These are phyloP conservation scores for Mallotus villosus DNA, from an alignment of 2,797 vertebrate species.

Conservation along the genomic window DNA sequence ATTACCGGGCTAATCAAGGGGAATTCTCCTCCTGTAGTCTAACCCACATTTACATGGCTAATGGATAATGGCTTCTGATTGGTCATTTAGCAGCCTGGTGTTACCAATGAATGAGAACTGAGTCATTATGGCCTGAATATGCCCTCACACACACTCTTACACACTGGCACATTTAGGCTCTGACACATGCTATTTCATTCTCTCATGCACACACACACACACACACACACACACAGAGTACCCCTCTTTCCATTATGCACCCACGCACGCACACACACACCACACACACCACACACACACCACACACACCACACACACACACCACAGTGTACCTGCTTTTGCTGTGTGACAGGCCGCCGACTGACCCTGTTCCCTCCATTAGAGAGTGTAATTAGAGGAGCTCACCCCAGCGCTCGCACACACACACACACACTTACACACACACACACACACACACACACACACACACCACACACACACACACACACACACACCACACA, in stretches of 20 bases:
- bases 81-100: slow-evolving; percentile 73
- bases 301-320: slow-evolving; percentile 47
- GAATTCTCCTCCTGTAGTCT: slow-evolving; percentile 67
- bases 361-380: slow-evolving; percentile 97
- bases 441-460: slow-evolving; percentile 60
- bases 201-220: slow-evolving; percentile 48
- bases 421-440: slow-evolving; percentile 57
- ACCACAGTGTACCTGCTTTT: slow-evolving; percentile 54
- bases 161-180: slow-evolving; percentile 43
- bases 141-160: slow-evolving; percentile 48
- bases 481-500: slow-evolving; percentile 60
- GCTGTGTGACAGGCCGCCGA: slow-evolving; percentile 72
- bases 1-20: slow-evolving; percentile 70
- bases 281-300: slow-evolving; percentile 39
- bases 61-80: slow-evolving; percentile 77
- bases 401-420: slow-evolving; percentile 88
- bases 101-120: slow-evolving; percentile 71
- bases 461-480: slow-evolving; percentile 43
- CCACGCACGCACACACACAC: slow-evolving; percentile 15
- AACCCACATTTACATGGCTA: slow-evolving; percentile 74
- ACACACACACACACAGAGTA: slow-evolving; percentile 47
- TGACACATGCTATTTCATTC: slow-evolving; percentile 26
- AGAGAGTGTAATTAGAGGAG: slow-evolving; percentile 78
- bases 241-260: not conserved
- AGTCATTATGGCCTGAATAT: slow-evolving; percentile 69